Evolutionary conservation across 2,888 invertebrate species (phyloP), one percentile per base, ranked within the genome.

Genomic region (Zaprionus obscuricornis): DNA sequence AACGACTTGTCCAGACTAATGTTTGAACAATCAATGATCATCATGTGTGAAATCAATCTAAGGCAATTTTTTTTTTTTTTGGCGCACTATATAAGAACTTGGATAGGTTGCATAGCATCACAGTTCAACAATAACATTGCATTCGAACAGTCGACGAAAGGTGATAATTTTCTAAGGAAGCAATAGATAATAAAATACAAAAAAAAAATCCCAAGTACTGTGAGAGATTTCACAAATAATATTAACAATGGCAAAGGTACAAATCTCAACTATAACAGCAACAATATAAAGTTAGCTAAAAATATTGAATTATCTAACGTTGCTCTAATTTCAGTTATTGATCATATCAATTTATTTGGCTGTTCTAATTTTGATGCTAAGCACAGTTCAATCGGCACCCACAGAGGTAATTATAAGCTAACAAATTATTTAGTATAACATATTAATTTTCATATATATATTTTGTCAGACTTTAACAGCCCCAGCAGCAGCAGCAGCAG

Each of bases 21-120:
- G 78, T 77, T 66, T 85, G 71, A n/a, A 31, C 51, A 68, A 65
- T 68, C 85, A 78, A 86, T 86, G 77, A 78, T 68, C 68, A 79
- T 81, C 68, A 79, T 81, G 56, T 86, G 78, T 52, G 47, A 81
- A 86, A 68, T 81, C 77, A 16, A 78, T 86, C 73, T 55, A 45
- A 47, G 62, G 56, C 24, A 50, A 34, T 42, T 56, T 62, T 55
- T 74, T 18, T n/a, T n/a, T n/a, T n/a, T n/a, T n/a, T n/a, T n/a
- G n/a, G 63, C 40, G 37, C 51, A 51, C 76, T 84, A 78, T 78
- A 78, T 65, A 86, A 84, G 73, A 58, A 60, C 65, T 68, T 26
- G 46, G 7, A 4, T 29, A 36, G 22, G 27, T 29, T 45, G 49
- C 10, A 39, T 22, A 58, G 51, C 31, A 60, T 46, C 68, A 58